A percentile compares a stretch with the other conserved stretches of the same genome.
Evolutionary conservation across 2,888 invertebrate species (phyloP).

Genomic region (Onthophagus sagittarius): DNA sequence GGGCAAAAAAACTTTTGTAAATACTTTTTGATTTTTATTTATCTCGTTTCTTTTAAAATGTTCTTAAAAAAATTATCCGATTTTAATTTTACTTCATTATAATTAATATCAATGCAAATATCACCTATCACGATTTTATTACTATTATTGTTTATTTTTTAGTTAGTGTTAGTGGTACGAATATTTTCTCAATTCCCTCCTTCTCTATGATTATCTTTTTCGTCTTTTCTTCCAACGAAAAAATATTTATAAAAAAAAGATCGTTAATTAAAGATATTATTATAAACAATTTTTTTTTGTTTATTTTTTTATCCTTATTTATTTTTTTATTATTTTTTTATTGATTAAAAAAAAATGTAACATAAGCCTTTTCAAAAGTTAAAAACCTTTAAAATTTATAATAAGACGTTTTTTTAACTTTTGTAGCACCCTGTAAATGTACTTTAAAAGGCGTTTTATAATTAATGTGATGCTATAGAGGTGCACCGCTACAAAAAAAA

Average conservation of each 20-base stretch:
- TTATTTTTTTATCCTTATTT: slow-evolving; percentile 14
- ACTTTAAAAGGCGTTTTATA: slow-evolving; percentile 21
- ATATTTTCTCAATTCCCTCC: neutral
- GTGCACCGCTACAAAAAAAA: neutral
- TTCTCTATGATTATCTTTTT: neutral
- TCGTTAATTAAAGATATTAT: slow-evolving; percentile 29
- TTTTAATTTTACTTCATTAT: neutral
- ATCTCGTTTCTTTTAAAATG: slow-evolving; percentile 23
- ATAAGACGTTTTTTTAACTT: slow-evolving; percentile 7
- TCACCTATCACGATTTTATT: neutral
- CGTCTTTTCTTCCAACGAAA: slow-evolving; percentile 21
- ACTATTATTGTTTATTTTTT: neutral
- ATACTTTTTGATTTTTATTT: slow-evolving; percentile 28
- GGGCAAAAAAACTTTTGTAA: slow-evolving; percentile 30
- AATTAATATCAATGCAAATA: neutral
- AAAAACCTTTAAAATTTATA: slow-evolving; percentile 12
- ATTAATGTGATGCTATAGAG: slow-evolving; percentile 24
- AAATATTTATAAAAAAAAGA: slow-evolving; percentile 24
- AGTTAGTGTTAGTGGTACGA: neutral
- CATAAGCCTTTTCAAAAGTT: slow-evolving; percentile 17
- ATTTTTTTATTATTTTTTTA: slow-evolving; percentile 10
- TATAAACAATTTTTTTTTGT: slow-evolving; percentile 21
- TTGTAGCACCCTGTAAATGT: slow-evolving; percentile 17
- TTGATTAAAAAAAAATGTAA: slow-evolving; percentile 13
- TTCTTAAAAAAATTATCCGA: neutral